A percentile compares a stretch with the other conserved stretches of the same genome.
Conservation (phyloP, 2,797 vertebrate species). For the Pelochelys cantorii region DNA sequence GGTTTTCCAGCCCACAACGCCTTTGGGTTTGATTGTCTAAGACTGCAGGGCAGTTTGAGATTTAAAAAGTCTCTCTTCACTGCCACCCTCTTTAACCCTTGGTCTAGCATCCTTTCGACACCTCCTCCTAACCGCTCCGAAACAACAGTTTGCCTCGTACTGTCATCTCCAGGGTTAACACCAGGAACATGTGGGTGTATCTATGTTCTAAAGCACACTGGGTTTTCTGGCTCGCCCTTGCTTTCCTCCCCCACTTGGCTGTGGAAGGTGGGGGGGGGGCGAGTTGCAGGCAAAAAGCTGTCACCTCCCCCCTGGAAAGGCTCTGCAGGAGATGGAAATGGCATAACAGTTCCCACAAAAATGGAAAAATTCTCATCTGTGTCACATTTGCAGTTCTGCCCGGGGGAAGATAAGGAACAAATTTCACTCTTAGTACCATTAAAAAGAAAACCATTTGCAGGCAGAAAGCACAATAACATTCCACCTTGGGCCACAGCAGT, state of each 20-base stretch:
- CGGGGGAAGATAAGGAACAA: slow-evolving; percentile 53
- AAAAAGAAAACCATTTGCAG: slow-evolving; percentile 24
- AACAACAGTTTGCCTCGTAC: neutral
- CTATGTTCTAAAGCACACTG: rapidly evolving
- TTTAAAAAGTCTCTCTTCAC: rapidly evolving
- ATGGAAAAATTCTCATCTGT: slow-evolving; percentile 57
- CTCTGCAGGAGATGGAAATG: slow-evolving; percentile 17
- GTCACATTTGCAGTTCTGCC: slow-evolving; percentile 61
- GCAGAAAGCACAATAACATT: rapidly evolving
- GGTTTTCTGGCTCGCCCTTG: rapidly evolving
- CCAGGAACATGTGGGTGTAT: neutral
- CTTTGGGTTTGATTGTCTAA: neutral
- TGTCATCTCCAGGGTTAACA: neutral
- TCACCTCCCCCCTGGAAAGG: neutral
- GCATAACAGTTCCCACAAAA: slow-evolving; percentile 56
- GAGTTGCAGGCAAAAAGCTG: neutral
- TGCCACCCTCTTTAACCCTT: neutral
- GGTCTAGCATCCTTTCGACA: too few relatives aligned
- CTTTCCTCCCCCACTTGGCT: rapidly evolving
- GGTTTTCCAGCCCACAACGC: neutral
- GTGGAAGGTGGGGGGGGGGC: neutral
- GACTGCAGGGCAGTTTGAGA: neutral
- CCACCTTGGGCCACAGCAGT: rapidly evolving
- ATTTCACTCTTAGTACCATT: slow-evolving; percentile 21
- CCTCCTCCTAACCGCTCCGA: neutral